Evolutionary conservation across 2,113 vertebrate genomes (phyloP).

Genomic region (Apistogramma diplotaenia): DNA sequence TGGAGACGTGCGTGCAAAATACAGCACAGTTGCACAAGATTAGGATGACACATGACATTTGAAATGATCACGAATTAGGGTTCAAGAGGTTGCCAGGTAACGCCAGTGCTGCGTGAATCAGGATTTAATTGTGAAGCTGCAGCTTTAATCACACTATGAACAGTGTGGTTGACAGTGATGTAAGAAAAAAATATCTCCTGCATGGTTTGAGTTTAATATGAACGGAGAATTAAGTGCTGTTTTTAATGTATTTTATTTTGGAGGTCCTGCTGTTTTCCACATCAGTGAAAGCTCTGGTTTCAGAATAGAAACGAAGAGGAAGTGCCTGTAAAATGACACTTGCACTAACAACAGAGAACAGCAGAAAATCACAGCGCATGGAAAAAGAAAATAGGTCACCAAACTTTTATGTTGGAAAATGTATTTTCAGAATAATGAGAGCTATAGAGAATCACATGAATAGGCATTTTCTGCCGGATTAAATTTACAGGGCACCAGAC

Average conservation of each 20-base stretch:
- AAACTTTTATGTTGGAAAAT: background rate
- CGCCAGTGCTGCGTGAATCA: background rate
- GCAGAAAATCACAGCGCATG: background rate
- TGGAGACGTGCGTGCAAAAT: background rate
- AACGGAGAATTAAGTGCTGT: background rate
- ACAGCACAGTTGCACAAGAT: background rate
- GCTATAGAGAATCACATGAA: background rate
- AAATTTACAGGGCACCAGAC: background rate
- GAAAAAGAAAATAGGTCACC: background rate
- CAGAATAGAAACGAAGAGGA: background rate
- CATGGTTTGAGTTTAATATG: too few relatives aligned
- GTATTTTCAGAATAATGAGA: conserved; percentile 8
- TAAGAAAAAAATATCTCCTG: too few relatives aligned
- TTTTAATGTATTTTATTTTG: background rate
- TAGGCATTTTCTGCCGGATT: background rate
- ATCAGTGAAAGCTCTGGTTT: background rate
- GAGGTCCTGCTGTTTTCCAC: background rate
- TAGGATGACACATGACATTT: background rate
- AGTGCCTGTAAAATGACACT: background rate
- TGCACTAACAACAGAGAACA: background rate
- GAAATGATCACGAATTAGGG: background rate
- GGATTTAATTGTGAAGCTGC: too few relatives aligned
- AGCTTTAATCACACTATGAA: too few relatives aligned
- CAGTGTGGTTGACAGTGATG: too few relatives aligned
- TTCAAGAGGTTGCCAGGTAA: background rate